phyloP scores from a whole-genome alignment of 2,113 vertebrate species.

The Crotalus helleri region DNA sequence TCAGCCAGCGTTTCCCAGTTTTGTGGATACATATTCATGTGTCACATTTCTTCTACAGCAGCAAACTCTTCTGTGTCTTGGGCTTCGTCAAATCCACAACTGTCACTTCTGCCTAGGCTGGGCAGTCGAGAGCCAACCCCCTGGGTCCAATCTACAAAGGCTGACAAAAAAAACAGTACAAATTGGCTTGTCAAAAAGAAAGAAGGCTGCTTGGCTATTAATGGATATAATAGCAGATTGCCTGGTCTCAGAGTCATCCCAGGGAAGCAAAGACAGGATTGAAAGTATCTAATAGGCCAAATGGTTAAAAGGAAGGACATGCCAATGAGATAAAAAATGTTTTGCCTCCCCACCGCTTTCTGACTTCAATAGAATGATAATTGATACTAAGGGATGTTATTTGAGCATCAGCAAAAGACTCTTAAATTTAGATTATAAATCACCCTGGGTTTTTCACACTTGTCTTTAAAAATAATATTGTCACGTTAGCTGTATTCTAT shows the following conservation, averaged over 20 bases:
- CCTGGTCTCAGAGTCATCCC: conserved; percentile 65
- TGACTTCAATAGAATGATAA: conserved; percentile 64
- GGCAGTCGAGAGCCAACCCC: conserved; percentile 35
- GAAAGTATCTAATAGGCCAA: conserved; percentile 71
- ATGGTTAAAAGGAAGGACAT: conserved; percentile 72
- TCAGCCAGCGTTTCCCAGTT: neutral
- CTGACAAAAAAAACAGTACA: conserved; percentile 46
- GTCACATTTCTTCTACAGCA: neutral
- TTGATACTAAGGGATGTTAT: conserved; percentile 68
- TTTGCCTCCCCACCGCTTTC: conserved; percentile 63
- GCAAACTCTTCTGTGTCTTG: neutral
- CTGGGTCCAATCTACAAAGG: conserved; percentile 59
- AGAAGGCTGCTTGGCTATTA: conserved; percentile 70
- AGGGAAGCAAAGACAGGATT: conserved; percentile 74
- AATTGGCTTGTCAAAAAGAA: conserved; percentile 73
- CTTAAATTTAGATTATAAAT: conserved; percentile 63
- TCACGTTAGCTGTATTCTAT: conserved; percentile 39
- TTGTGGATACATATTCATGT: conserved; percentile 35
- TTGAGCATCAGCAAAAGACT: conserved; percentile 60
- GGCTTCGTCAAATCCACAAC: conserved; percentile 38
- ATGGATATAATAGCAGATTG: conserved; percentile 77
- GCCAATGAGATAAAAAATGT: conserved; percentile 73
- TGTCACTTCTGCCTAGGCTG: conserved; percentile 43
- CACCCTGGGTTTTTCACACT: neutral
- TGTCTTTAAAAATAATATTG: conserved; percentile 34